Evolutionary conservation across 2,797 vertebrate species (phyloP), one percentile per base, ranked within the genome.

Genomic region (Galaxias olidus): DNA sequence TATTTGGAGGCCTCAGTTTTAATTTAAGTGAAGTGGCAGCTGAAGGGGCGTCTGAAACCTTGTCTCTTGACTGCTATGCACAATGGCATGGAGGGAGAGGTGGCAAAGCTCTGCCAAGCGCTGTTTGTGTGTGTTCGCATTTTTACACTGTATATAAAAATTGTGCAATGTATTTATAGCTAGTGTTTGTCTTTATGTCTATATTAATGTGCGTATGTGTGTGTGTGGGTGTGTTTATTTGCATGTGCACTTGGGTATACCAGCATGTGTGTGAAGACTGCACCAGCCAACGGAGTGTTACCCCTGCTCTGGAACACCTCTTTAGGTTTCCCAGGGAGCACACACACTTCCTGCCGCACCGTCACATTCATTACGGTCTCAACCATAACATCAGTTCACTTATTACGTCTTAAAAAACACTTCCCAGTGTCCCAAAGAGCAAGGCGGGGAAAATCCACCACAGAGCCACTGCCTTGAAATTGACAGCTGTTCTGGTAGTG

Each of bases 11-110:
- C 88, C 91, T 95, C 91, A 89, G 87, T 93, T 93, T 94, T 94
- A 94, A 95, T 95, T 95, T 95, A 95, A 92, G 90, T 87, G 82
- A 92, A 92, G 91, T 92, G 91, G 91, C 91, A 94, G 93, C 90
- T 93, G 93, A 92, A 46, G 47, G 12, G 47, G 10, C 19, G 20
- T 20, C 53, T 43, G 89, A 84, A 87, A 89, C 72, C 73, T 79
- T 75, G 86, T 92, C 90, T 93, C 89, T 86, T 85, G 86, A 83
- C 86, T 88, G 78, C 84, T 86, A 46, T 80, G 81, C 85, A 80
- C 63, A 70, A 80, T 83, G 57, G 66, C 74, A 77, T 82, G 74
- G 78, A 82, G 76, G 77, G 80, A 81, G 81, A 81, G 79, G 65
- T 30, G 30, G 30, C 30, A 81, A 83, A 78, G 72, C 77, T 86